Percentiles rank a stretch among this genome's conserved stretches.
These are phyloP conservation scores for Drosophila sp. DNA, from an alignment of 1,140 invertebrate genomes.

Conservation along the genomic window DNA sequence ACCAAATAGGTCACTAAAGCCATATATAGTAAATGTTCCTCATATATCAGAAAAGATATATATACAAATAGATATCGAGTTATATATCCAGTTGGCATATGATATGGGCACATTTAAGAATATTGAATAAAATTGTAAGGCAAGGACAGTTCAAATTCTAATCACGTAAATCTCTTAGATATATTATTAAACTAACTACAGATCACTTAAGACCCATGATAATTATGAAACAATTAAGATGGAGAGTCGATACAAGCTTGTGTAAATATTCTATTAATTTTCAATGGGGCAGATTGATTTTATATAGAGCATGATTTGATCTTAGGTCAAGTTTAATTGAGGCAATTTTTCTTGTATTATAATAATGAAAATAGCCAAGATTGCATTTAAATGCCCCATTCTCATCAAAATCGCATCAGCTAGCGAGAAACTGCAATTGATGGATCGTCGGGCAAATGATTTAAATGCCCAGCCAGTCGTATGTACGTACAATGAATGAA, in stretches of 20 bases:
- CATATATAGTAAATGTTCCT: too few relatives aligned
- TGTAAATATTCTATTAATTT: not conserved
- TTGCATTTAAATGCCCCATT: constrained; percentile 54
- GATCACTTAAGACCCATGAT: not conserved
- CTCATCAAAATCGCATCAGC: constrained; percentile 63
- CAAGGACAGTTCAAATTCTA: too few relatives aligned
- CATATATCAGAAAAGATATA: too few relatives aligned
- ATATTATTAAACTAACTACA: constrained; percentile 1
- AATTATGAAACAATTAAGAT: not conserved
- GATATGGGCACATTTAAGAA: too few relatives aligned
- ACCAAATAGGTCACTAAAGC: too few relatives aligned
- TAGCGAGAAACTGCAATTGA: constrained; percentile 45
- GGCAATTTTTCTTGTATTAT: constrained; percentile 1
- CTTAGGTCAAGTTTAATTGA: constrained; percentile 1
- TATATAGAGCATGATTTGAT: constrained; percentile 7
- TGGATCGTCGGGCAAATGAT: constrained; percentile 55
- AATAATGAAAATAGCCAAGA: constrained; percentile 14
- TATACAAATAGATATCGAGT: too few relatives aligned
- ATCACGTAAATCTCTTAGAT: too few relatives aligned
- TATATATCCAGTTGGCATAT: too few relatives aligned
- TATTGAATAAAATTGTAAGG: too few relatives aligned
- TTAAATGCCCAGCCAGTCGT: constrained; percentile 27
- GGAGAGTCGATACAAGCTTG: not conserved
- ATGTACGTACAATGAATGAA: not conserved
- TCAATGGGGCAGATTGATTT: not conserved